Evolutionary conservation across 2,113 vertebrate genomes (phyloP).

Genomic region (Charadrius vociferus): DNA sequence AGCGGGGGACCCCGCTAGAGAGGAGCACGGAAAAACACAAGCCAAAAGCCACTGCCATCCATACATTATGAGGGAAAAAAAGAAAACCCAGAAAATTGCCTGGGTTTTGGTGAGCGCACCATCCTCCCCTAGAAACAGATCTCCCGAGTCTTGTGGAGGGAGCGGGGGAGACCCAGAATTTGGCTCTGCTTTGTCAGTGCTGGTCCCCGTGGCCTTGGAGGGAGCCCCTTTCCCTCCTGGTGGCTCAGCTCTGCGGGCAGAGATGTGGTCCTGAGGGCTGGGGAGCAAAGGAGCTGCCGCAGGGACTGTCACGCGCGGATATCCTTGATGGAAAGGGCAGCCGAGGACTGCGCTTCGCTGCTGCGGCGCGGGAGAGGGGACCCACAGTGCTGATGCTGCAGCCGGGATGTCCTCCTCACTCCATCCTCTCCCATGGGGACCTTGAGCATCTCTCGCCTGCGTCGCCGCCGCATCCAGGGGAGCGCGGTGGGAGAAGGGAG

Average conservation of each 20-base stretch:
- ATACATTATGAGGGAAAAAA: background rate
- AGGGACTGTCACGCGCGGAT: accelerated
- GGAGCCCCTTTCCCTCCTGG: background rate
- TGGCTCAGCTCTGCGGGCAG: background rate
- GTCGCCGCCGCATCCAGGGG: background rate
- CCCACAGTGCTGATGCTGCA: accelerated
- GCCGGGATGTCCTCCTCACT: accelerated
- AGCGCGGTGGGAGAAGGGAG: background rate
- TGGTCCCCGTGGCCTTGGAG: background rate
- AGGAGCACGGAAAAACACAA: background rate
- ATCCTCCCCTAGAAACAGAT: background rate
- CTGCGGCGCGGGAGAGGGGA: accelerated
- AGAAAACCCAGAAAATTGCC: background rate
- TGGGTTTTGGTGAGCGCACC: background rate
- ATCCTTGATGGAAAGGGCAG: background rate
- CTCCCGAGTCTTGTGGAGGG: accelerated
- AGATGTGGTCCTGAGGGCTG: background rate
- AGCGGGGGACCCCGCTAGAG: background rate
- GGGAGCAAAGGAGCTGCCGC: background rate
- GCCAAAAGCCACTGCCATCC: background rate
- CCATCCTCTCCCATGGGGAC: accelerated
- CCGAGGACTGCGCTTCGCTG: accelerated
- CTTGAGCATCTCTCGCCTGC: background rate
- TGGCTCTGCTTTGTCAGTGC: background rate
- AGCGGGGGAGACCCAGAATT: background rate